phyloP scores from a whole-genome alignment of 2,797 vertebrate genomes.

The Phrynocephalus guinanensis region DNA sequence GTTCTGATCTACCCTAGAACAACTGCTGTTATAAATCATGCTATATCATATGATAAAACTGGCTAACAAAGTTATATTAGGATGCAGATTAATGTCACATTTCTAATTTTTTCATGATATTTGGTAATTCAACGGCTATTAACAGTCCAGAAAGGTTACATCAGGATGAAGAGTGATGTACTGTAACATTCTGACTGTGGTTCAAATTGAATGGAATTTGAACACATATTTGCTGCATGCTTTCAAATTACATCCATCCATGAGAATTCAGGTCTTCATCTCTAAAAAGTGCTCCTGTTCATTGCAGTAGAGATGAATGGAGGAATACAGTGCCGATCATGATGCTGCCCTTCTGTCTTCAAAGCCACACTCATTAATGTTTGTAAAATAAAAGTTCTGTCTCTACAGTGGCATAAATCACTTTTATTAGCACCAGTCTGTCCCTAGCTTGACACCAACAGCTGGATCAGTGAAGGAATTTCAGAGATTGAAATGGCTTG shows the following conservation, averaged over 20 bases:
- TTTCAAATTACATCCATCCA: neutral
- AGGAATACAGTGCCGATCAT: neutral
- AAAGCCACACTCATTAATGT: neutral
- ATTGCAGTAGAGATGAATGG: neutral
- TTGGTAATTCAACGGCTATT: too few relatives aligned
- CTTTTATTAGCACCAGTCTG: neutral
- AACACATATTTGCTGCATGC: neutral
- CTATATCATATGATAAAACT: neutral
- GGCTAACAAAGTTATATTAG: neutral
- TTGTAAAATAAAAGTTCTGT: slow-evolving; percentile 1
- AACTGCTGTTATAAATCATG: neutral
- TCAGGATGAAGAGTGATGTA: neutral
- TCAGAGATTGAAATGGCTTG: slow-evolving; percentile 34
- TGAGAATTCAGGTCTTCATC: neutral
- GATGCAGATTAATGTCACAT: neutral
- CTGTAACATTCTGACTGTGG: neutral
- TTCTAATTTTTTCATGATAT: too few relatives aligned
- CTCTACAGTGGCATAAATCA: neutral
- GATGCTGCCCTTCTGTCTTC: neutral
- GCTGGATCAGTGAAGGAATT: slow-evolving; percentile 24
- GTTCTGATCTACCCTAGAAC: neutral
- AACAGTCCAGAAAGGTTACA: too few relatives aligned
- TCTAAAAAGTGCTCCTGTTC: neutral
- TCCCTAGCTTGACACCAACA: neutral
- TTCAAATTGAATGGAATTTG: neutral